These are phyloP conservation scores for Orgyia antiqua DNA, from an alignment of 2,888 invertebrate species.

Conservation along the genomic window DNA sequence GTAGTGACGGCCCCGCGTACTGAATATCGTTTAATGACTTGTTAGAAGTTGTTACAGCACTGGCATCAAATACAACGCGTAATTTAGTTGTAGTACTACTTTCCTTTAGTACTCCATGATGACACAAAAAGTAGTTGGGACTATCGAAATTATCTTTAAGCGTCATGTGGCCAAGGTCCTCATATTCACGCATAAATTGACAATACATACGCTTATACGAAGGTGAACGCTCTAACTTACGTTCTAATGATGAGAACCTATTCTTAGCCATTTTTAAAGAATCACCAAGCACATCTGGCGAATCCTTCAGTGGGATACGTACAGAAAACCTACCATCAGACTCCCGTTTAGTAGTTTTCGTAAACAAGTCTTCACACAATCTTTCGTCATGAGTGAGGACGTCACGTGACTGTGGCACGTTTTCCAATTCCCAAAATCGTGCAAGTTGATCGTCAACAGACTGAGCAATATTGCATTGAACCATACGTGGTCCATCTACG, in stretches of 20 bases:
- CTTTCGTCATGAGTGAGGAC: background rate
- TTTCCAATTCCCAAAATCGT: background rate
- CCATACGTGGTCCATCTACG: background rate
- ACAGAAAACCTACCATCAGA: conserved; percentile 7
- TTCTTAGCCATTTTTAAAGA: background rate
- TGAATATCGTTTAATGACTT: conserved; percentile 9
- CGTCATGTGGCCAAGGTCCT: too few relatives aligned
- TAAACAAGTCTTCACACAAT: background rate
- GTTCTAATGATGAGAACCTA: background rate
- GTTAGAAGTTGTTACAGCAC: background rate
- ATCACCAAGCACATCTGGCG: conserved; percentile 7
- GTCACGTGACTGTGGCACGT: background rate
- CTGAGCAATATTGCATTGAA: background rate
- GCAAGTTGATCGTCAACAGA: background rate
- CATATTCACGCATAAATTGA: too few relatives aligned
- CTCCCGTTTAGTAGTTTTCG: background rate
- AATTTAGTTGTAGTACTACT: conserved; percentile 6
- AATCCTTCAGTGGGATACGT: conserved; percentile 9
- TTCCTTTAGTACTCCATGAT: conserved; percentile 5
- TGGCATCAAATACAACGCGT: conserved; percentile 6
- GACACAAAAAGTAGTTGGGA: background rate
- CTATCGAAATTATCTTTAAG: background rate
- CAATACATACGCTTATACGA: background rate
- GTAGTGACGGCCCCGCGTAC: conserved; percentile 5
- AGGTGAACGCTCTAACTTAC: background rate